Percentiles rank a stretch among this genome's conserved stretches.
Evolutionary conservation across 92 coral and sea anemone genomes (phyloP).

Genomic region (Plumapathes pennacea): DNA sequence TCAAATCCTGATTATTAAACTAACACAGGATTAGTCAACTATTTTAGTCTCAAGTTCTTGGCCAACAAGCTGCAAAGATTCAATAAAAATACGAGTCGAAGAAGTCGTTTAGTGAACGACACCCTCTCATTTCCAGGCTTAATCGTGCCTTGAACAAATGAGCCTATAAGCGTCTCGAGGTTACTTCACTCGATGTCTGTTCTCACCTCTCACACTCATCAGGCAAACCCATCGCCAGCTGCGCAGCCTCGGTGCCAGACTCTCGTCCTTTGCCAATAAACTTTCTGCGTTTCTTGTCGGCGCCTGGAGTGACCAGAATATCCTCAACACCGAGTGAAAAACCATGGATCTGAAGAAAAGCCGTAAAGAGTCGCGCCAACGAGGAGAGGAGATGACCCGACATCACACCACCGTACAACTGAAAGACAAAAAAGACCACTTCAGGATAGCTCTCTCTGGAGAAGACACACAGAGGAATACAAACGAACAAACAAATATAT

Average conservation of each 20-base stretch:
- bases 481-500: not conserved
- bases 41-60: too few relatives aligned
- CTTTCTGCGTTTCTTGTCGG: conserved; percentile 77
- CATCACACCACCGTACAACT: conserved; percentile 93
- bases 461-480: too few relatives aligned
- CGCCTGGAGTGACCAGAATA: conserved; percentile 69
- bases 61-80: too few relatives aligned
- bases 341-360: conserved; percentile 85
- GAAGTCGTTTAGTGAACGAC: too few relatives aligned
- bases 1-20: too few relatives aligned
- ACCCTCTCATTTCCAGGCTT: too few relatives aligned
- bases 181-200: too few relatives aligned
- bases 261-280: conserved; percentile 74
- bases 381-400: conserved; percentile 83
- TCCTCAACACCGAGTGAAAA: conserved; percentile 94
- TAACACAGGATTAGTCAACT: too few relatives aligned
- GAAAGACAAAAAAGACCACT: conserved; percentile 4
- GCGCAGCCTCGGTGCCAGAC: conserved; percentile 79
- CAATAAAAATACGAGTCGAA: too few relatives aligned
- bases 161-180: too few relatives aligned
- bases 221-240: conserved; percentile 67
- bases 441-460: not conserved
- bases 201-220: conserved; percentile 75
- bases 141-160: too few relatives aligned
- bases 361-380: conserved; percentile 87